A percentile compares a stretch with the other conserved stretches of the same genome.
Conservation (phyloP, 35 echinoderm and acorn worm species). For the Nesometra sesokonis region DNA sequence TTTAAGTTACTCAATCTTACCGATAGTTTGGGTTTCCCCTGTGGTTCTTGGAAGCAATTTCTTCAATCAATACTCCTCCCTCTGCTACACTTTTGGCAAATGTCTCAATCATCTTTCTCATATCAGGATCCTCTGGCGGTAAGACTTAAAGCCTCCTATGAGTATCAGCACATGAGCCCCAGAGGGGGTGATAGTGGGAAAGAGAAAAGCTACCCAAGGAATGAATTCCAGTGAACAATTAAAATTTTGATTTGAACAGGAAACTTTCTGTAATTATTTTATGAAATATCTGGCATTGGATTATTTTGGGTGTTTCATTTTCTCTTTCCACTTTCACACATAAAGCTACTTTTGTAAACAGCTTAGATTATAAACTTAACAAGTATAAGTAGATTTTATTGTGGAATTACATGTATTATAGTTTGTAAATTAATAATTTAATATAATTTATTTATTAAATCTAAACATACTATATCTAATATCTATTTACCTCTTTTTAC, state of each 20-base stretch:
- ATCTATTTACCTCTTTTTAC: too few relatives aligned
- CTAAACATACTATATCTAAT: too few relatives aligned
- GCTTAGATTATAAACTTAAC: too few relatives aligned
- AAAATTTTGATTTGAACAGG: not conserved
- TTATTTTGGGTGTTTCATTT: not conserved
- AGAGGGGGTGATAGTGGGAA: not conserved
- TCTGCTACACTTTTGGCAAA: slow-evolving; percentile 79
- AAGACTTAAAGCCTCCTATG: slow-evolving; percentile 92
- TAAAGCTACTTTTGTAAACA: too few relatives aligned
- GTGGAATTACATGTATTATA: too few relatives aligned
- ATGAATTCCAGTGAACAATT: not conserved
- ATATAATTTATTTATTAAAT: too few relatives aligned
- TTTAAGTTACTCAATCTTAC: slow-evolving; percentile 15
- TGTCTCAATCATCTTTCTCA: slow-evolving; percentile 37
- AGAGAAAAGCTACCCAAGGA: not conserved
- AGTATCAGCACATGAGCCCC: slow-evolving; percentile 49
- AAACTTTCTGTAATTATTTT: too few relatives aligned
- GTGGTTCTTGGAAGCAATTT: slow-evolving; percentile 36
- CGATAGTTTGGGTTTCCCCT: slow-evolving; percentile 44
- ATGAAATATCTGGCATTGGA: not conserved
- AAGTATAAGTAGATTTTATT: too few relatives aligned
- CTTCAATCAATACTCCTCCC: slow-evolving; percentile 55
- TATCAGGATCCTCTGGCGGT: slow-evolving; percentile 86
- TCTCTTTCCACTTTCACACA: not conserved
- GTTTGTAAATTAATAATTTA: too few relatives aligned